phyloP scores from a whole-genome alignment of 2,113 vertebrate species.

The Corynorhinus townsendii region DNA sequence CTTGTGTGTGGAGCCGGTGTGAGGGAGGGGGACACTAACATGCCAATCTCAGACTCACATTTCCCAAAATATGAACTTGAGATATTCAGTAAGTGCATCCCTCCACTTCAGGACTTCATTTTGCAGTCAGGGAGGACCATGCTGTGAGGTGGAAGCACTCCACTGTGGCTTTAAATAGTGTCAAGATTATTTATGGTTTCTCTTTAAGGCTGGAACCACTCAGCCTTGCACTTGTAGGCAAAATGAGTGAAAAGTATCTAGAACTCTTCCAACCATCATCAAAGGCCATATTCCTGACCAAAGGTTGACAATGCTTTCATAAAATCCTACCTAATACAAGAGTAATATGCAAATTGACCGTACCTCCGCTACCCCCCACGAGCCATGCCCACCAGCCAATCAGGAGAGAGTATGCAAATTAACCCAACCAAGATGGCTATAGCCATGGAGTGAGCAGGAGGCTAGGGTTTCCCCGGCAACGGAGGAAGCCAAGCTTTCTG shows the following conservation, averaged over 20 bases:
- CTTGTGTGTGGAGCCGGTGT: neutral
- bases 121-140: neutral
- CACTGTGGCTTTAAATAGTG: neutral
- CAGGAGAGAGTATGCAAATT: too few species aligned
- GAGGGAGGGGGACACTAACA: neutral
- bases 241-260: neutral
- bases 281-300: neutral
- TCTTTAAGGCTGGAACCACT: neutral
- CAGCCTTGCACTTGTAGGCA: neutral
- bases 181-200: neutral
- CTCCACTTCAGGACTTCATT: neutral
- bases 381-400: too few species aligned
- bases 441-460: too few species aligned
- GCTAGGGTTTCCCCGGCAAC: too few species aligned
- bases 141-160: neutral
- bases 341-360: too few species aligned
- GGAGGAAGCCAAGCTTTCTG: too few species aligned
- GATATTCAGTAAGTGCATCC: neutral
- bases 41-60: accelerated
- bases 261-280: neutral
- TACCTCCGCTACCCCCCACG: too few species aligned
- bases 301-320: neutral
- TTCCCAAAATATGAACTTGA: neutral
- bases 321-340: too few species aligned
- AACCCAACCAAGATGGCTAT: too few species aligned